phyloP scores from a whole-genome alignment of 2,888 invertebrate species.

The Tenthredo mesomela region DNA sequence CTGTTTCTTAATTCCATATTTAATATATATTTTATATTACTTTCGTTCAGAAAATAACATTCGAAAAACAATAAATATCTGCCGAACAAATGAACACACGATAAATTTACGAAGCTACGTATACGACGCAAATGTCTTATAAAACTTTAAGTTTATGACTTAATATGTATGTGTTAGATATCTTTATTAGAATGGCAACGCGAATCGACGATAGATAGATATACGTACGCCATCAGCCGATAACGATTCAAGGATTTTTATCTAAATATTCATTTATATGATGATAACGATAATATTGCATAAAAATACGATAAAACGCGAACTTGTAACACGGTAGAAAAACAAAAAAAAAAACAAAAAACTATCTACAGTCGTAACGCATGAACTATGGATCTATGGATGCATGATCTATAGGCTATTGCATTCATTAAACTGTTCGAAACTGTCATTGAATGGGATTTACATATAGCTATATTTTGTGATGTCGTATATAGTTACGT shows the following conservation, averaged over 20 bases:
- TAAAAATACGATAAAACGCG: neutral
- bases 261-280: constrained; percentile 5
- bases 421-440: neutral
- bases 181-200: neutral
- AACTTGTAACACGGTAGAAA: neutral
- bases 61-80: neutral
- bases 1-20: constrained; percentile 64
- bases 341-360: no score
- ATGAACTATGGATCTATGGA: neutral
- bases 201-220: neutral
- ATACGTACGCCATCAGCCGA: constrained; percentile 55
- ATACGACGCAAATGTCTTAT: neutral
- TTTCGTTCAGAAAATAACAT: neutral
- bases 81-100: neutral
- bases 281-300: neutral
- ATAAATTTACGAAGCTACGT: neutral
- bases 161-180: neutral
- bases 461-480: neutral
- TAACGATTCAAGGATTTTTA: constrained; percentile 63
- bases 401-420: neutral
- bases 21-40: neutral
- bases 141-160: neutral
- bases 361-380: neutral
- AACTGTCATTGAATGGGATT: neutral
- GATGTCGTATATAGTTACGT: neutral